Evolutionary conservation across 2,113 vertebrate species (phyloP), one percentile per base, ranked within the genome.

Genomic region (Engraulis encrasicolus): DNA sequence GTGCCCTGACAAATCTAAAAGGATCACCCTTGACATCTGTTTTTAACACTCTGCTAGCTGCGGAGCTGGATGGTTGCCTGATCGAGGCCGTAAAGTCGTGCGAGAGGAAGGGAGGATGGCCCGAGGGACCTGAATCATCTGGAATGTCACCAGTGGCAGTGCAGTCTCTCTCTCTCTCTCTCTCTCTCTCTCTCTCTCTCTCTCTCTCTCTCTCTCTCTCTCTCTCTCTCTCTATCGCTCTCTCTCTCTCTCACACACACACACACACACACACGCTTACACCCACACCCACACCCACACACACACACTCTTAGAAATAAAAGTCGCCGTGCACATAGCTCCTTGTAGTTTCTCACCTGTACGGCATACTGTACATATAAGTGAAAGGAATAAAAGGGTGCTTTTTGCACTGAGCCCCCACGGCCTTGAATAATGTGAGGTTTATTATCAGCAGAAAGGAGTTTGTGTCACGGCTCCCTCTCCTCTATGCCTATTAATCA

Each of bases 21-120:
- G 85, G 89, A 95, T 95, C 93, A 93, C 92, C 93, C 92, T 87
- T 93, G 95, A 95, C 91, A 90, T 95, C 94, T 96, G 92, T 93
- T 95, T 96, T 95, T 94, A 95, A 95, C 88, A 90, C 93, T 90
- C 94, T 93, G 88, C 92, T 93, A 91, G 91, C 92, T 91, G 85
- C 82, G n/a, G n/a, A 81, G 90, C 93, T 96, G 96, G 95, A 94
- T 84, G 89, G n/a, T 84, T 92, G 91, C 94, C 94, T 90, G 87
- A 89, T 81, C 89, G 87, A 89, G 90, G 85, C 91, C 93, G 91
- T 89, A 90, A 93, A 95, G 91, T 83, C 86, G 90, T 93, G 90
- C 27, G 31, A 71, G 89, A 91, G 95, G 92, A 92, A 91, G 91
- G 90, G 61, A 86, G 91, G 80, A 90, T 92, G 71, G 89, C 91